Conservation (phyloP, 30 jellyfish, hydroid and myxozoan genomes). For the Nemopilema nomurai region DNA sequence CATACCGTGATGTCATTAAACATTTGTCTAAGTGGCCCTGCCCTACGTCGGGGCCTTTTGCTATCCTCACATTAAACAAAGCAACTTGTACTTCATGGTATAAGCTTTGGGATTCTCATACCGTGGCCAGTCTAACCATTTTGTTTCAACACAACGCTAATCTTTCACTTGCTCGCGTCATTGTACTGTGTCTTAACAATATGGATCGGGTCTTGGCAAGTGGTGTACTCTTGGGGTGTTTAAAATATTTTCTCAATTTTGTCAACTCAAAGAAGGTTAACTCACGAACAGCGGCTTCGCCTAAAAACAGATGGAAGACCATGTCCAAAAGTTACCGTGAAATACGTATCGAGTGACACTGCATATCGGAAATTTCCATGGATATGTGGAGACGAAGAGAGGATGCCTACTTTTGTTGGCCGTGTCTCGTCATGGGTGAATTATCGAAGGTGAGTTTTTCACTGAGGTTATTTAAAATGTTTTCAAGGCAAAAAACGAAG, state of each 20-base stretch:
- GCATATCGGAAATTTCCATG: slow-evolving; percentile 10
- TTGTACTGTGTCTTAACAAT: neutral
- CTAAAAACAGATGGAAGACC: slow-evolving; percentile 17
- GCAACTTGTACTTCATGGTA: neutral
- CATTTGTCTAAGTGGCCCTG: neutral
- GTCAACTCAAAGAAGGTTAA: slow-evolving; percentile 15
- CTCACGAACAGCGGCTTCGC: slow-evolving; percentile 19
- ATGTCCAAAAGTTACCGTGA: neutral
- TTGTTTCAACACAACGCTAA: slow-evolving; percentile 3
- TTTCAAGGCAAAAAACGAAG: slow-evolving; percentile 1
- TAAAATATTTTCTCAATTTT: neutral
- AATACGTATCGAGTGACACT: slow-evolving; percentile 19
- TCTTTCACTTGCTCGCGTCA: neutral
- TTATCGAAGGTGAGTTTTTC: slow-evolving; percentile 16
- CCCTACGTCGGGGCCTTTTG: neutral
- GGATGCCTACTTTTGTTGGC: neutral
- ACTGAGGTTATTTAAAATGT: neutral
- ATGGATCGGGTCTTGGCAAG: slow-evolving; percentile 13
- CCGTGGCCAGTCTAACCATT: slow-evolving; percentile 24
- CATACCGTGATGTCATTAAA: neutral
- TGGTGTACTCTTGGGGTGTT: neutral
- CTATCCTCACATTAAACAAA: neutral
- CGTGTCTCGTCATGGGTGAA: slow-evolving; percentile 9
- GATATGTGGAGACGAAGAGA: slow-evolving; percentile 13
- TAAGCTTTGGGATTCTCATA: neutral